Conservation (phyloP, 2,888 invertebrate species). For the Synanthedon vespiformis region DNA sequence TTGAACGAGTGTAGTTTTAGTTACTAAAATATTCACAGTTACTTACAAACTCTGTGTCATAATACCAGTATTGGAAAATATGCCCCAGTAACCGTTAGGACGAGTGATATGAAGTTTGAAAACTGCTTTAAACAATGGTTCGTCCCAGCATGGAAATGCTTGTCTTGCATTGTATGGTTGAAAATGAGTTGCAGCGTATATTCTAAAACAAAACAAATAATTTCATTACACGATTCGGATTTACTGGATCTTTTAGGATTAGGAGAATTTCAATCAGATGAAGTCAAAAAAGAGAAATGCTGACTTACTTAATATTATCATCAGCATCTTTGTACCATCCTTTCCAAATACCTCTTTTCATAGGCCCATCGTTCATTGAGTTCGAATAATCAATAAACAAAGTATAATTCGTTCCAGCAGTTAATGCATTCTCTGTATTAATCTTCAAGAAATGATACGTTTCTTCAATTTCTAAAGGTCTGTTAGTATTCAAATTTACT, state of each 20-base stretch:
- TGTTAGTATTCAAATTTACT: conserved; percentile 11
- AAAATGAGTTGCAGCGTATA: conserved; percentile 78
- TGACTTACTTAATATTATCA: conserved; percentile 22
- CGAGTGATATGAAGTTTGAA: conserved; percentile 77
- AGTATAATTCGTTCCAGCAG: conserved; percentile 35
- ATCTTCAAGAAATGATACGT: conserved; percentile 57
- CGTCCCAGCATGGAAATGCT: conserved; percentile 91
- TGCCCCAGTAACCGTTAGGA: conserved; percentile 49
- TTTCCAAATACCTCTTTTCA: conserved; percentile 59
- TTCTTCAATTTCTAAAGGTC: conserved; percentile 25
- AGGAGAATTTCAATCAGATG: too few species aligned
- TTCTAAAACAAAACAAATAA: conserved; percentile 21
- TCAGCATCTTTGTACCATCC: conserved; percentile 47
- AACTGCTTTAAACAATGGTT: conserved; percentile 82
- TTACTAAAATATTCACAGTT: not conserved
- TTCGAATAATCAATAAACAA: conserved; percentile 56
- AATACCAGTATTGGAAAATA: conserved; percentile 74
- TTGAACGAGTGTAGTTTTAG: not conserved
- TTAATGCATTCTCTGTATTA: conserved; percentile 30
- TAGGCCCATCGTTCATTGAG: conserved; percentile 61
- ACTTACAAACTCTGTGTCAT: conserved; percentile 26
- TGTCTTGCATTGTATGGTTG: conserved; percentile 82
- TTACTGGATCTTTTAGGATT: not conserved
- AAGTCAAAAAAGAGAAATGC: too few species aligned
- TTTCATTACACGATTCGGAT: too few species aligned